phyloP scores from a whole-genome alignment of 2,113 vertebrate genomes.

The Eretmochelys imbricata region DNA sequence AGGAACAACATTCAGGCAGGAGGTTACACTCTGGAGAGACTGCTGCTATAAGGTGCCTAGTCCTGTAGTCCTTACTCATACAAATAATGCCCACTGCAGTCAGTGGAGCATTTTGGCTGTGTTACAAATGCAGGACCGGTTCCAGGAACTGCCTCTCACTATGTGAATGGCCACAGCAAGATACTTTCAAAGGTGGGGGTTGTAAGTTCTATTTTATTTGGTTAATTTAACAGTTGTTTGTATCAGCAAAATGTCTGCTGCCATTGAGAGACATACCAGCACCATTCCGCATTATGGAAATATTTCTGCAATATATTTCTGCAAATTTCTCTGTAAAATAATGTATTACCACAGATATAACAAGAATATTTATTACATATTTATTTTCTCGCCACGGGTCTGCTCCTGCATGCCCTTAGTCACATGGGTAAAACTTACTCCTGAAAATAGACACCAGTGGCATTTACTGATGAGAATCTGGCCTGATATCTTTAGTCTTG shows the following conservation, averaged over 20 bases:
- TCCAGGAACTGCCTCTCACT: rapidly evolving
- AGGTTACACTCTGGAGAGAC: not conserved
- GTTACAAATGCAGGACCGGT: not conserved
- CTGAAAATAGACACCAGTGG: not conserved
- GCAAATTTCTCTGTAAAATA: not conserved
- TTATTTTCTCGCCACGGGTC: not conserved
- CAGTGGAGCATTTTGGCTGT: not conserved
- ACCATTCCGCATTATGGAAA: not conserved
- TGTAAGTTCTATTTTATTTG: not conserved
- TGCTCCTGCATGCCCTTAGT: not conserved
- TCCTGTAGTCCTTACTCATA: rapidly evolving
- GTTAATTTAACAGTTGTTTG: not conserved
- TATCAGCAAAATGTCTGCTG: not conserved
- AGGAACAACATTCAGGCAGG: not conserved
- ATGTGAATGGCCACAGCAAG: not conserved
- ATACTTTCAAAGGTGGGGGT: not conserved
- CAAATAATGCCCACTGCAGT: not conserved
- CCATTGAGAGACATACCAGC: not conserved
- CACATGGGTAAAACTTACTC: not conserved
- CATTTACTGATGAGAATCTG: not conserved
- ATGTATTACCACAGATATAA: not conserved
- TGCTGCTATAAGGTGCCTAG: not conserved
- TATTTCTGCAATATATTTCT: not conserved
- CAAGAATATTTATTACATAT: not conserved
- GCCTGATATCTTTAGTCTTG: not conserved